Percentiles rank a stretch among this genome's conserved stretches.
Conservation (phyloP, 2,113 vertebrate species). For the Spilogale gracilis region DNA sequence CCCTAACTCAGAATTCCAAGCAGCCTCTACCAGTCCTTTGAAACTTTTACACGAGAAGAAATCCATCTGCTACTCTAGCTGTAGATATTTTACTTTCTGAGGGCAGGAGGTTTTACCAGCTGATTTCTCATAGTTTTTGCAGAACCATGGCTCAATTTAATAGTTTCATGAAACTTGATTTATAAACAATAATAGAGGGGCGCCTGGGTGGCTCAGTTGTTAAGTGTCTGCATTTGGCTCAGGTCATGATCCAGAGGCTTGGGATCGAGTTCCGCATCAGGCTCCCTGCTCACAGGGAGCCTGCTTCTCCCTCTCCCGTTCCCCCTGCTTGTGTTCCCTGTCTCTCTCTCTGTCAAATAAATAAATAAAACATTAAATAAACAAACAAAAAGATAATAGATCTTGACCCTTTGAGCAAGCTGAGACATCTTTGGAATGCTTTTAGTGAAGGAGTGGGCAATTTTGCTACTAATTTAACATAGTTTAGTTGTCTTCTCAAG, state of each 20-base stretch:
- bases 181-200: not conserved
- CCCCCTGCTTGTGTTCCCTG: too few relatives aligned
- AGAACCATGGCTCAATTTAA: not conserved
- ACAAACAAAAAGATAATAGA: not conserved
- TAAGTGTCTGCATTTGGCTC: too few relatives aligned
- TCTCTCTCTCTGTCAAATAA: too few relatives aligned
- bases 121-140: conserved; percentile 19
- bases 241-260: too few relatives aligned
- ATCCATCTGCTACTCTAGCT: not conserved
- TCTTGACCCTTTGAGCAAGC: not conserved
- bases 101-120: not conserved
- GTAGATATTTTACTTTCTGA: not conserved
- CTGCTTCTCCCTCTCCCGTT: too few relatives aligned
- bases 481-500: not conserved
- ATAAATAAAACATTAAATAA: too few relatives aligned
- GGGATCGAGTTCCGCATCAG: too few relatives aligned
- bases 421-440: not conserved
- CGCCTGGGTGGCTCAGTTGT: too few relatives aligned
- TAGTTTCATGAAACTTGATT: not conserved
- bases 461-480: not conserved
- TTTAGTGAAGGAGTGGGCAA: not conserved
- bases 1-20: not conserved
- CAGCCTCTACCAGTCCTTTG: not conserved
- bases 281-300: too few relatives aligned
- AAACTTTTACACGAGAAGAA: conserved; percentile 7